Evolutionary conservation across 2,113 vertebrate genomes (phyloP).

Genomic region (Carassius auratus): DNA sequence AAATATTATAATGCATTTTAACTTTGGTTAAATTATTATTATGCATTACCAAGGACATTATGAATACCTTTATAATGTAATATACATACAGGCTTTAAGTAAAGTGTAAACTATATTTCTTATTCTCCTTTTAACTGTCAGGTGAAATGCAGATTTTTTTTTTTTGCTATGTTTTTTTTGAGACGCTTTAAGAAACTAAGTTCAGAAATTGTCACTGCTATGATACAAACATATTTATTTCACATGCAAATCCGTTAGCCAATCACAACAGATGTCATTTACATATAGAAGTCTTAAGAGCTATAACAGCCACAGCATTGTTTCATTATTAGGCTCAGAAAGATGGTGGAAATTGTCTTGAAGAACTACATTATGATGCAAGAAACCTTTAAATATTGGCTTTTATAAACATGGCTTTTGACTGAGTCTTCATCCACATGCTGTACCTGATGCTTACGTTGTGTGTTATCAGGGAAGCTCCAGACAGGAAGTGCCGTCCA

Average conservation of each 20-base stretch:
- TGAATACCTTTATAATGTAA: not conserved
- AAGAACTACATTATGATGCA: not conserved
- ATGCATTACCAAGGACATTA: too few species aligned
- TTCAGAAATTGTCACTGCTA: too few species aligned
- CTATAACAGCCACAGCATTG: not conserved
- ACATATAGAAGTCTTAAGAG: not conserved
- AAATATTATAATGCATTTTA: too few species aligned
- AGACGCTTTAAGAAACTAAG: too few species aligned
- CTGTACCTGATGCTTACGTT: slow-evolving; percentile 17
- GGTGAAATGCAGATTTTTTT: too few species aligned
- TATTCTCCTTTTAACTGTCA: too few species aligned
- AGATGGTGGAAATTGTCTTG: not conserved
- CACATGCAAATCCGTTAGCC: not conserved
- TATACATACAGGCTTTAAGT: too few species aligned
- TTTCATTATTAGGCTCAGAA: not conserved
- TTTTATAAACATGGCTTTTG: not conserved
- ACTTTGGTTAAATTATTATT: too few species aligned
- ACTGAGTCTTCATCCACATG: not conserved
- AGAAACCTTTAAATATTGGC: not conserved
- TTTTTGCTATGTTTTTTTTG: not conserved
- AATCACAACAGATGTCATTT: not conserved
- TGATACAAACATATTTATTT: not conserved
- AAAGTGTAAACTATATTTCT: too few species aligned
- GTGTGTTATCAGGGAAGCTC: slow-evolving; percentile 73
- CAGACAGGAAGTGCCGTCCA: slow-evolving; percentile 66